Base-by-base conservation (phyloP, 2,113 vertebrate genomes). In the Leiothrix lutea region DNA sequence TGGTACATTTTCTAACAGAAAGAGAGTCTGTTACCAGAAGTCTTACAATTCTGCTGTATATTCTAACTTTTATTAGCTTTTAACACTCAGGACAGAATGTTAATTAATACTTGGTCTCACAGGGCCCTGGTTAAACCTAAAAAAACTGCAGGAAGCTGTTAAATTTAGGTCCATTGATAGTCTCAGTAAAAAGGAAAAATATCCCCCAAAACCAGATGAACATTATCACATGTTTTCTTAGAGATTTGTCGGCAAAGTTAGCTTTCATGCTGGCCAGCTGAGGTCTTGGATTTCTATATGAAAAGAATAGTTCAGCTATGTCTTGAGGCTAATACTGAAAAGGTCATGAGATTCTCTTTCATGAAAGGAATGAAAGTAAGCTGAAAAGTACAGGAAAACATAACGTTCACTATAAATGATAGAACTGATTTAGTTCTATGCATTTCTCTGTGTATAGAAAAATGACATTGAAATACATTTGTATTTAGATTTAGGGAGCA, bases 291-390 rank as follows among this genome's bases (percentile, higher is more conserved):
- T 95, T 95, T 93, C 94, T 95, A 18, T 96, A 95, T 92, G 81
- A 97, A 97, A 97, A 93, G 88, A 97, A 94, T 88, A 96, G 94
- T 90, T 93, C 93, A 95, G 92, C 86, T 96, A 93, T 97, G 87
- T 97, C 94, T 96, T 89, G 92, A 95, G 94, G 96, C 94, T 95
- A 96, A 95, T 96, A 87, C 90, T 92, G 96, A 94, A 97, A 96
- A 96, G 95, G 94, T 96, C 94, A 94, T 91, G 90, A 94, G 90
- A 94, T 96, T 97, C 86, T 93, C 92, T 97, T 97, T 96, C 94
- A 95, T 93, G 88, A 81, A 94, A 87, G 53, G 67, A 96, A 95
- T 95, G 92, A 95, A 97, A 96, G 92, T 81, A 94, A 97, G 88
- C 90, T 86, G 90, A 92, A 91, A 94, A 90, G 83, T 92, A 69